Conservation (phyloP, 92 coral and sea anemone genomes). For the Porites divaricata region DNA sequence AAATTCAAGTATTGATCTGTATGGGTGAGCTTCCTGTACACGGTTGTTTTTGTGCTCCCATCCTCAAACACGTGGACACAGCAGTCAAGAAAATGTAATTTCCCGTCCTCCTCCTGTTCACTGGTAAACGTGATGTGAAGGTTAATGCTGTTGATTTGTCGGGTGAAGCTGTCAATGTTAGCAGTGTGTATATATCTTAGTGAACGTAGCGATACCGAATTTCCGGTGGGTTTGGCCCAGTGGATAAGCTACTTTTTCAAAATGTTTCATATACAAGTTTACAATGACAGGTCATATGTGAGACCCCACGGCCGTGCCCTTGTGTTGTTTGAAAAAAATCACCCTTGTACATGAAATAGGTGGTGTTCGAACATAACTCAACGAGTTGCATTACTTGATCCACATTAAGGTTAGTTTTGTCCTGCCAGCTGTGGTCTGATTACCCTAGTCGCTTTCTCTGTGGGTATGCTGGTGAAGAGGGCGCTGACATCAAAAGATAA, state of each 20-base stretch:
- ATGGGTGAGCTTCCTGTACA: too few relatives aligned
- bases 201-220: background rate
- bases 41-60: too few relatives aligned
- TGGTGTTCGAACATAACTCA: background rate
- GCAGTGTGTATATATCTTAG: too few relatives aligned
- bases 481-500: conserved; percentile 31
- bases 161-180: too few relatives aligned
- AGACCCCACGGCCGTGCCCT: background rate
- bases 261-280: background rate
- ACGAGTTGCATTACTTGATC: background rate
- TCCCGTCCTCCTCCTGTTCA: too few relatives aligned
- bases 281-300: too few relatives aligned
- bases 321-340: background rate
- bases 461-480: conserved; percentile 38
- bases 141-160: too few relatives aligned
- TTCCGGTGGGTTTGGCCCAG: background rate
- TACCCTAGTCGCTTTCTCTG: conserved; percentile 25
- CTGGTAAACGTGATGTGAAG: too few relatives aligned
- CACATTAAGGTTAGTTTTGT: background rate
- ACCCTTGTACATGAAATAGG: background rate
- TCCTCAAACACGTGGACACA: too few relatives aligned
- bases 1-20: too few relatives aligned
- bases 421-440: background rate
- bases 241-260: background rate
- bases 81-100: too few relatives aligned